Conservation (phyloP, 2,888 invertebrate genomes). For the Exocentrus adspersus region DNA sequence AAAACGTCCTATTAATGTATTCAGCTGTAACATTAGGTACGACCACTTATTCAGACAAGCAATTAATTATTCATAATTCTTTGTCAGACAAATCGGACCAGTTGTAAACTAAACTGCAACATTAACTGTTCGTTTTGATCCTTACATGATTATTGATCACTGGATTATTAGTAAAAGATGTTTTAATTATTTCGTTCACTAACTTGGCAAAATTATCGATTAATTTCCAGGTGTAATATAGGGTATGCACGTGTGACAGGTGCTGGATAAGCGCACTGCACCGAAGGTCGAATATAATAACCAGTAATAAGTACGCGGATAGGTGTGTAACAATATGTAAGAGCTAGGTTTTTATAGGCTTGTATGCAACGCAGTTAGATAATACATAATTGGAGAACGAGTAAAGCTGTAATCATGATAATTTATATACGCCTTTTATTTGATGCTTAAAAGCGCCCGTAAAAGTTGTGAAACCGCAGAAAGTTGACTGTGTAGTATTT, state of each 20-base stretch:
- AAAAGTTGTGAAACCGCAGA: not conserved
- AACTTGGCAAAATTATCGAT: not conserved
- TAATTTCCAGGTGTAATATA: not conserved
- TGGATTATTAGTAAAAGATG: no score
- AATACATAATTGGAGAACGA: conserved; percentile 6
- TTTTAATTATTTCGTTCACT: no score
- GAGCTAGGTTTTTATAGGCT: conserved; percentile 13
- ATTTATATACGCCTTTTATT: not conserved
- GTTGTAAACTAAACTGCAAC: not conserved
- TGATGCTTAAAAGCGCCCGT: not conserved
- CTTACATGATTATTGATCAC: no score
- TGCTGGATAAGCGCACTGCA: conserved; percentile 4
- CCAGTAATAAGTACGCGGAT: not conserved
- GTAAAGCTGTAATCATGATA: not conserved
- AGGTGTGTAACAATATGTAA: conserved; percentile 10
- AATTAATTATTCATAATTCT: no score
- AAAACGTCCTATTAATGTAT: no score
- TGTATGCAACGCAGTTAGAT: conserved; percentile 8
- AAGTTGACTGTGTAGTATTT: no score
- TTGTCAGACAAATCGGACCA: no score
- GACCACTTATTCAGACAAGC: no score
- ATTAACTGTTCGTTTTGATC: no score
- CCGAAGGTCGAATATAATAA: conserved; percentile 7
- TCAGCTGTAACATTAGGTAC: no score
- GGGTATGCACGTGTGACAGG: not conserved